phyloP scores from a whole-genome alignment of 2,888 invertebrate species.

The Polymixis lichenea region DNA sequence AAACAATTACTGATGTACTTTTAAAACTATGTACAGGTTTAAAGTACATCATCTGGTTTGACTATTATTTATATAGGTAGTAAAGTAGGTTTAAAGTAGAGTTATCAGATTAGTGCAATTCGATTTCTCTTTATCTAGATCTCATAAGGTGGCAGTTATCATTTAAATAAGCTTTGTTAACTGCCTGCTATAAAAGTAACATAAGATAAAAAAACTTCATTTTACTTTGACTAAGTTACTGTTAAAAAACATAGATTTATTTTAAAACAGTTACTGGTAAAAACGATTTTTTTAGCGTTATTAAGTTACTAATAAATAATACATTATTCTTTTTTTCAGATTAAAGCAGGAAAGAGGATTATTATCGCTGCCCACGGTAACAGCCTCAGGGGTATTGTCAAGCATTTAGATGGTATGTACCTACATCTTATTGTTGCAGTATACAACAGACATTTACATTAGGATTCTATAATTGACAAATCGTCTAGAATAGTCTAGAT shows the following conservation, averaged over 20 bases:
- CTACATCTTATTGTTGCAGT: background rate
- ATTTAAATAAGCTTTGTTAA: conserved; percentile 11
- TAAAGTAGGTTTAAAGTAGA: background rate
- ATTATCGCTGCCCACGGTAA: conserved; percentile 97
- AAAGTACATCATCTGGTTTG: background rate
- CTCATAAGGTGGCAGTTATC: background rate
- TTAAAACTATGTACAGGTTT: too few relatives aligned
- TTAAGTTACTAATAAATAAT: background rate
- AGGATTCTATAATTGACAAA: background rate
- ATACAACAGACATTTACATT: background rate
- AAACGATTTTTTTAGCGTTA: too few relatives aligned
- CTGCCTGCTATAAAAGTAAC: conserved; percentile 1
- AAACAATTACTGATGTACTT: too few relatives aligned
- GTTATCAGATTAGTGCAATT: background rate
- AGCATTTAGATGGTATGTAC: conserved; percentile 94
- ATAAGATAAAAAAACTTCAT: conserved; percentile 6
- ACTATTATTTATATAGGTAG: background rate
- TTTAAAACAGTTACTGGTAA: background rate
- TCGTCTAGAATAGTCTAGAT: background rate
- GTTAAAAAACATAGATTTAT: background rate
- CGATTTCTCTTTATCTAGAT: background rate
- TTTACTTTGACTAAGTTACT: background rate
- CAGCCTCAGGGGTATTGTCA: conserved; percentile 95
- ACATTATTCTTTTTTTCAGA: conserved; percentile 85
- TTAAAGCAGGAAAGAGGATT: conserved; percentile 94